phyloP scores from a whole-genome alignment of 1,140 invertebrate genomes.

The Heliconius nattereri region DNA sequence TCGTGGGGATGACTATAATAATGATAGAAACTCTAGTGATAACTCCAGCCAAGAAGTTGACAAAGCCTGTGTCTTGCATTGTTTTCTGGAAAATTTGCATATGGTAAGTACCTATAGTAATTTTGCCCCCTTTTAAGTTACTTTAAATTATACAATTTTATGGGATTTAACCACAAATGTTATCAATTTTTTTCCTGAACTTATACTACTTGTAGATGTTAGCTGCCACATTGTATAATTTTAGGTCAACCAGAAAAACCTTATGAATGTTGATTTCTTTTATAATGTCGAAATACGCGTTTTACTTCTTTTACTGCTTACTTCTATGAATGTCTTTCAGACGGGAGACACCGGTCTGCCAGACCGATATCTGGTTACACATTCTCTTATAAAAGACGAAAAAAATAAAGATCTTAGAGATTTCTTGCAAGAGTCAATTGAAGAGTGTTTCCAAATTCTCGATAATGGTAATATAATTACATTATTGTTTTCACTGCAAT shows the following conservation, averaged over 20 bases:
- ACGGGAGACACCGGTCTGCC: slow-evolving; percentile 80
- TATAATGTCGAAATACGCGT: too few relatives aligned
- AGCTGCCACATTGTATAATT: too few relatives aligned
- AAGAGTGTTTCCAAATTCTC: slow-evolving; percentile 82
- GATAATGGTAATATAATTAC: slow-evolving; percentile 59
- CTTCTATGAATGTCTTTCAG: slow-evolving; percentile 51
- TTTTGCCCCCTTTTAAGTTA: too few relatives aligned
- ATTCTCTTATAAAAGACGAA: slow-evolving; percentile 79
- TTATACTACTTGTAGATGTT: too few relatives aligned
- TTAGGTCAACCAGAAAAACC: too few relatives aligned
- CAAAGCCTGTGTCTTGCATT: slow-evolving; percentile 78
- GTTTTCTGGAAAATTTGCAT: slow-evolving; percentile 81
- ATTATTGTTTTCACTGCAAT: not conserved
- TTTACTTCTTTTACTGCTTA: too few relatives aligned
- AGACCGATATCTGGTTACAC: slow-evolving; percentile 80
- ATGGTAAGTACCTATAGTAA: slow-evolving; percentile 72
- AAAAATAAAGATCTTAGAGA: slow-evolving; percentile 79
- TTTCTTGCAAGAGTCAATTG: slow-evolving; percentile 81
- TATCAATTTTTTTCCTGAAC: too few relatives aligned
- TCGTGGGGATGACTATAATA: slow-evolving; percentile 39
- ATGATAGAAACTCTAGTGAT: slow-evolving; percentile 54
- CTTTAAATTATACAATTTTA: too few relatives aligned
- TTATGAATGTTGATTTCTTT: too few relatives aligned
- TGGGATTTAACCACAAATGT: too few relatives aligned
- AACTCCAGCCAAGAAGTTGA: slow-evolving; percentile 54